Evolutionary conservation across 2,113 vertebrate genomes (phyloP), one percentile per base, ranked within the genome.

Genomic region (Vulpes vulpes): DNA sequence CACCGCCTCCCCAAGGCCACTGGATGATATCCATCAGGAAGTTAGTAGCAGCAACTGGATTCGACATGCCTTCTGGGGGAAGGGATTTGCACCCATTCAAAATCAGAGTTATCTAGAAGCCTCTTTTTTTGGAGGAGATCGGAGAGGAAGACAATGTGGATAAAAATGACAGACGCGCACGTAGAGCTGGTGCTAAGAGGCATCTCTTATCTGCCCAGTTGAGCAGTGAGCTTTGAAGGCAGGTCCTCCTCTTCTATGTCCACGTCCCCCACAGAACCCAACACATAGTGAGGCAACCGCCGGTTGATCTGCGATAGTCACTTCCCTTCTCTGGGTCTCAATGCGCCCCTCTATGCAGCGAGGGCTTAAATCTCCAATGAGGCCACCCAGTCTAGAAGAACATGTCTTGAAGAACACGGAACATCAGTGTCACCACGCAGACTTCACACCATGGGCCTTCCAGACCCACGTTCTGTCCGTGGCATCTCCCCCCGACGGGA

Each of bases 21-120:
- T 97, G 94, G 97, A 95, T 97, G 95, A 96, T 76, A 95, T 55
- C 89, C 97, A 98, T 98, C 98, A 98, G 97, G 97, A 98, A 98
- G 97, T 98, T 98, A 91, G 84, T 49, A 98, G 89, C 0, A 95
- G 90, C 25, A 69, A 92, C 96, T 98, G 98, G 90, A 93, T 97
- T 93, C 84, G 62, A 81, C 43, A 60, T 23, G 49, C 35, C 80
- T 92, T 95, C 76, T 64, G 74, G 67, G 71, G 71, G 55, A 81
- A 96, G n/a, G 49, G 55, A 92, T 89, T 71, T 60, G 76, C 43
- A 85, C 67, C 69, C 71, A 62, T 88, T 71, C 59, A 95, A 79
- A 85, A 85, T n/a, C 30, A 11, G 88, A 8, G n/a, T 67, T 91
- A 83, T n/a, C 67, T 27, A 78, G n/a, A 81, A 92, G 80, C 53